phyloP scores from a whole-genome alignment of 2,888 invertebrate species.

The Gortyna flavago region DNA sequence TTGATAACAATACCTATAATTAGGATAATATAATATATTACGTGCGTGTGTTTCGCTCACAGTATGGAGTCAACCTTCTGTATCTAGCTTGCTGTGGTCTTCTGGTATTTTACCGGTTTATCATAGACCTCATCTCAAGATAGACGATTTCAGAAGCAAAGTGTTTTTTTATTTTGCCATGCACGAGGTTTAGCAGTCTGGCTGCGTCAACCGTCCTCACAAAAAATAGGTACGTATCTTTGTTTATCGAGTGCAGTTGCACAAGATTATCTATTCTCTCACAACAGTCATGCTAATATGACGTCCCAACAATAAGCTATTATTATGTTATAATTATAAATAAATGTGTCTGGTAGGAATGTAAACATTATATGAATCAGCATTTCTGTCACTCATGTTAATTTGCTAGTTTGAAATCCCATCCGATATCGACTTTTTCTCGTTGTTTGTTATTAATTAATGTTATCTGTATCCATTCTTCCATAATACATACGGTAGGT shows the following conservation, averaged over 20 bases:
- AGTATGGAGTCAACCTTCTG: background rate
- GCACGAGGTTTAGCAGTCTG: background rate
- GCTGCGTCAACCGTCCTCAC: background rate
- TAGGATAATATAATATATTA: too few relatives aligned
- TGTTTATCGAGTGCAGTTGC: background rate
- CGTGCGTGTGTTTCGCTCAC: background rate
- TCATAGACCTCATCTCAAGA: background rate
- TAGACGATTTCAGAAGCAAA: background rate
- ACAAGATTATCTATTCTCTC: background rate
- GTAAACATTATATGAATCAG: conserved; percentile 15
- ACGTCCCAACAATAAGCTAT: background rate
- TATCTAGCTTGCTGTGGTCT: background rate
- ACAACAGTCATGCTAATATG: background rate
- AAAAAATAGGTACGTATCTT: background rate
- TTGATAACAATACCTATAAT: too few relatives aligned
- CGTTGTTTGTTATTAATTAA: background rate
- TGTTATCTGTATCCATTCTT: too few relatives aligned
- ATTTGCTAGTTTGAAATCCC: background rate
- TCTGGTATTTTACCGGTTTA: conserved; percentile 4
- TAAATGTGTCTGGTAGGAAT: background rate
- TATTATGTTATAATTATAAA: conserved; percentile 3
- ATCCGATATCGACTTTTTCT: background rate
- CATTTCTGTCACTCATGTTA: background rate
- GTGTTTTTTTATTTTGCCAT: background rate
- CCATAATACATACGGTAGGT: too few relatives aligned